Conservation (phyloP, 2,888 invertebrate species). For the Penaeus monodon region DNA sequence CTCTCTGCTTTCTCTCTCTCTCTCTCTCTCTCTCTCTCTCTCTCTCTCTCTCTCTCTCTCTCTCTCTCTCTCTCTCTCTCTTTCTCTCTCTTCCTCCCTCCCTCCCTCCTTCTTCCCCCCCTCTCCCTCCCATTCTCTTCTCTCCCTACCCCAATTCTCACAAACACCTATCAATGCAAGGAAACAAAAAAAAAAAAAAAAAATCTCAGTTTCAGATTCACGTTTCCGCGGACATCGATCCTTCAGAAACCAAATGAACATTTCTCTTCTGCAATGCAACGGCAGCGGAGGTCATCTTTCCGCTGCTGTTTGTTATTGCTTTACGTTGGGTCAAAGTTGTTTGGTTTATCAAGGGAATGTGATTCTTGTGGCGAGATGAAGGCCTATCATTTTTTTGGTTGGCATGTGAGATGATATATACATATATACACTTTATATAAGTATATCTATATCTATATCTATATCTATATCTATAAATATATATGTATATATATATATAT, state of each 20-base stretch:
- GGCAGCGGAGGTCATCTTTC: neutral
- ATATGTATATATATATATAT: slow-evolving; percentile 8
- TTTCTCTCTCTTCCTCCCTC: neutral
- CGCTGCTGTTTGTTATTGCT: neutral
- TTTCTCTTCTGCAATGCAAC: neutral
- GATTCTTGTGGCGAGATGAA: too few species aligned
- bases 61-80: neutral
- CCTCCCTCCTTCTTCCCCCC: neutral
- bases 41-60: neutral
- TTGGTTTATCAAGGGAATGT: too few species aligned
- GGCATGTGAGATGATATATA: too few species aligned
- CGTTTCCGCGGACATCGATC: neutral
- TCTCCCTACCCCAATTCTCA: neutral
- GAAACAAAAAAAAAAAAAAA: too few species aligned
- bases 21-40: neutral
- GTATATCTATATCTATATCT: neutral
- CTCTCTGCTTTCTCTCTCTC: slow-evolving; percentile 11
- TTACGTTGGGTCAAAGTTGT: too few species aligned
- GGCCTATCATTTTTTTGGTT: too few species aligned
- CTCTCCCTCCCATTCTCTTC: too few species aligned
- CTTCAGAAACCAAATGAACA: neutral
- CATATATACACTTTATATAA: too few species aligned
- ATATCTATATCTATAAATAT: neutral
- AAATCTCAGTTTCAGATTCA: too few species aligned
- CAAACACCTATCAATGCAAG: too few species aligned